These are phyloP conservation scores for Heteromyza rotundicornis DNA, from an alignment of 2,888 invertebrate genomes.

Conservation along the genomic window DNA sequence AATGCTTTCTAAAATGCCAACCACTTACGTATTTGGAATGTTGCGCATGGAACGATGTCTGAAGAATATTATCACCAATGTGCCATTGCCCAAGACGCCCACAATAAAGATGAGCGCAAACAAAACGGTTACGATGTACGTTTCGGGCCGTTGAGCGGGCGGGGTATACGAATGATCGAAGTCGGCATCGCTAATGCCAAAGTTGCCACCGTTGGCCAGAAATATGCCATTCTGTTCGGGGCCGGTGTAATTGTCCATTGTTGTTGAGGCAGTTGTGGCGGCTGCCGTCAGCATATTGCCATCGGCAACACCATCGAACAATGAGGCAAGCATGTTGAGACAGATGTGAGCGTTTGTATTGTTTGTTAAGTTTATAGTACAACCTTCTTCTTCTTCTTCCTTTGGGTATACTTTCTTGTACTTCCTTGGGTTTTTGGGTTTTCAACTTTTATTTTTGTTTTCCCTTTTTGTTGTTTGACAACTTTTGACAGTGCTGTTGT, in stretches of 20 bases:
- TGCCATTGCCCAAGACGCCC: slow-evolving; percentile 89
- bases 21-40: slow-evolving; percentile 85
- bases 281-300: slow-evolving; percentile 24
- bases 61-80: slow-evolving; percentile 82
- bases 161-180: slow-evolving; percentile 64
- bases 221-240: not conserved
- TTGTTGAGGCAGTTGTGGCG: not conserved
- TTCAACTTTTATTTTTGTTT: no score
- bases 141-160: slow-evolving; percentile 78
- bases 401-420: no score
- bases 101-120: slow-evolving; percentile 86
- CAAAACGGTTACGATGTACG: slow-evolving; percentile 84
- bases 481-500: no score
- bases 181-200: slow-evolving; percentile 20
- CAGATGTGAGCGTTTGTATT: not conserved
- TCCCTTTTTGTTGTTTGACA: no score
- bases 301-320: slow-evolving; percentile 23
- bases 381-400: no score
- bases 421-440: no score
- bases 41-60: slow-evolving; percentile 87
- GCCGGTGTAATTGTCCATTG: slow-evolving; percentile 19
- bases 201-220: not conserved
- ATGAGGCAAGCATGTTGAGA: slow-evolving; percentile 28
- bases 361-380: no score
- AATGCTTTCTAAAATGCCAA: no score